Evolutionary conservation across 2,888 invertebrate species (phyloP).

Genomic region (Noctua fimbriata): DNA sequence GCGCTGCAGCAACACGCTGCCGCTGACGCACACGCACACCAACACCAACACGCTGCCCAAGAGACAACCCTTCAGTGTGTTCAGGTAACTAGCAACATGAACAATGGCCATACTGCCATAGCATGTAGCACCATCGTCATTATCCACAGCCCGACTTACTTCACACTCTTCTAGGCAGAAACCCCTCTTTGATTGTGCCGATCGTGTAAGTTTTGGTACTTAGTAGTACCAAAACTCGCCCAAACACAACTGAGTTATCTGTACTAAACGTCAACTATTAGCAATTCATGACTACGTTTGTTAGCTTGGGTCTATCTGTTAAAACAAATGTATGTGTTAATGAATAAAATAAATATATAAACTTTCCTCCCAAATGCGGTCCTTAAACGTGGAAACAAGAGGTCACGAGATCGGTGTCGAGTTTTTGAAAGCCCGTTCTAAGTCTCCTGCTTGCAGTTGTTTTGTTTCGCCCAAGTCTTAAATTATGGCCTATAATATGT

Average conservation of each 20-base stretch:
- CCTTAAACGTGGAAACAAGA: neutral
- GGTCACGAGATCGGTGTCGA: neutral
- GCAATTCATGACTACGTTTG: too few species aligned
- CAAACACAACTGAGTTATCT: neutral
- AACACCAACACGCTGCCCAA: slow-evolving; percentile 71
- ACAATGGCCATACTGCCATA: neutral
- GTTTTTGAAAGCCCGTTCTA: neutral
- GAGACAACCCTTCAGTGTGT: slow-evolving; percentile 42
- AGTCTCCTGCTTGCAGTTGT: neutral
- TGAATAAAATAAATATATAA: too few species aligned
- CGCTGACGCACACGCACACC: slow-evolving; percentile 48
- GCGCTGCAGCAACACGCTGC: slow-evolving; percentile 55
- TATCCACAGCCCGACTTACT: neutral
- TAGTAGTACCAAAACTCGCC: neutral
- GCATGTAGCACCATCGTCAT: neutral
- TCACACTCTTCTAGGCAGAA: neutral
- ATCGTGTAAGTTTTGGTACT: neutral
- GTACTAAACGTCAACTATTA: neutral
- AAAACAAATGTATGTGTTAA: too few species aligned
- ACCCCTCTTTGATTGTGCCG: neutral
- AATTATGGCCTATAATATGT: neutral
- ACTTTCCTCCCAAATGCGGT: neutral
- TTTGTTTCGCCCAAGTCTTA: neutral
- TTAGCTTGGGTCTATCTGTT: too few species aligned
- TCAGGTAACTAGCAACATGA: slow-evolving; percentile 28